These are phyloP conservation scores for Globodera ellingtonae DNA, from an alignment of 1,140 invertebrate genomes.

Conservation along the genomic window DNA sequence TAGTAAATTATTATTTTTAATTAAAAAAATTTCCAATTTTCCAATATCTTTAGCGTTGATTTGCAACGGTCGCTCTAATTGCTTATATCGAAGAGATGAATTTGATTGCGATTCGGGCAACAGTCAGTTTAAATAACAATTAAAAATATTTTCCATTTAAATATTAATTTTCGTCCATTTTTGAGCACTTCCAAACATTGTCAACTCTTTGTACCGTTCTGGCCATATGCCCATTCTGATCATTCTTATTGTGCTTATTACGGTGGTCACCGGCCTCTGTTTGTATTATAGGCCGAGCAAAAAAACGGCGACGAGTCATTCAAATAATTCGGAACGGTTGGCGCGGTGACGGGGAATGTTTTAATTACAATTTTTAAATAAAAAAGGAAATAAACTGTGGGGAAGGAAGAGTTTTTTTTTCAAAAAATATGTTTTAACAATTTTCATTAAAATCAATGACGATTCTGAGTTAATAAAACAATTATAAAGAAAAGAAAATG, in stretches of 20 bases:
- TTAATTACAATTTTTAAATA: too few relatives aligned
- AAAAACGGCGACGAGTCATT: neutral
- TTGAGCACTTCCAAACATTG: neutral
- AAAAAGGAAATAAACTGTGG: too few relatives aligned
- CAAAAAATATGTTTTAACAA: too few relatives aligned
- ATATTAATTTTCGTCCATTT: neutral
- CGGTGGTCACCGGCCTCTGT: neutral
- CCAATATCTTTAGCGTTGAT: constrained; percentile 9
- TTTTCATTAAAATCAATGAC: too few relatives aligned
- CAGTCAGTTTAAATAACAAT: neutral
- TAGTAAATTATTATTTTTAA: too few relatives aligned
- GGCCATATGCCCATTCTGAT: neutral
- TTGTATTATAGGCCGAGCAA: neutral
- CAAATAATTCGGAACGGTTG: neutral
- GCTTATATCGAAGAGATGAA: constrained; percentile 39
- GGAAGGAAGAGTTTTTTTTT: too few relatives aligned
- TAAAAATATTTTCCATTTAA: neutral
- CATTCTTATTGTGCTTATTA: neutral
- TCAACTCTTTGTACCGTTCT: neutral
- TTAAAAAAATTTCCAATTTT: neutral
- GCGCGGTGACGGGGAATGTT: too few relatives aligned
- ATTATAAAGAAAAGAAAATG: too few relatives aligned
- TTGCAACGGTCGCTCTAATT: constrained; percentile 42
- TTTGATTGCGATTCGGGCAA: constrained; percentile 23
- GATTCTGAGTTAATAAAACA: too few relatives aligned